A percentile compares a stretch with the other conserved stretches of the same genome.
Conservation (phyloP, 2,113 vertebrate species). For the Spermophilus dauricus region DNA sequence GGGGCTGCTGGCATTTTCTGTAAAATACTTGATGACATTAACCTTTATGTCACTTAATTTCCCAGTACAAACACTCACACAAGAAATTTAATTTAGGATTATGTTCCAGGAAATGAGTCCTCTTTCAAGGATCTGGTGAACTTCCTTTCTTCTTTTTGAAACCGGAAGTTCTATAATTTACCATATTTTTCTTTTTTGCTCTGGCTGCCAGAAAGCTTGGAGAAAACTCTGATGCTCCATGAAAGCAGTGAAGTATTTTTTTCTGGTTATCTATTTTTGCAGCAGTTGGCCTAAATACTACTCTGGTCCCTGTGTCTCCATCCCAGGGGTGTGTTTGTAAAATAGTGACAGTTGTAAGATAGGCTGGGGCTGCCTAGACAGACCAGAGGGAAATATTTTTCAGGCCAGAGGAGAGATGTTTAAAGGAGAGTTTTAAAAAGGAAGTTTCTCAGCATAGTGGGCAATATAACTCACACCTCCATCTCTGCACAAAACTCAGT, state of each 20-base stretch:
- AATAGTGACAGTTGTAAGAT: background rate
- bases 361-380: background rate
- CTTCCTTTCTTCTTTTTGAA: background rate
- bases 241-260: background rate
- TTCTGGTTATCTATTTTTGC: background rate
- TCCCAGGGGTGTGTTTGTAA: background rate
- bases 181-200: background rate
- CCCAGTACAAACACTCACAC: background rate
- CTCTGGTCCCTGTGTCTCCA: background rate
- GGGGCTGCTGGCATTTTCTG: too few relatives aligned
- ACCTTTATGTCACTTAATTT: background rate
- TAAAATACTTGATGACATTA: background rate
- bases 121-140: background rate
- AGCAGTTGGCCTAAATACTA: background rate
- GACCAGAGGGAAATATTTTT: background rate
- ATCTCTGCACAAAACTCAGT: background rate
- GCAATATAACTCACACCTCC: background rate
- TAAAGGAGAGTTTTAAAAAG: background rate
- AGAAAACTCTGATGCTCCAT: background rate
- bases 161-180: background rate
- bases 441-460: background rate
- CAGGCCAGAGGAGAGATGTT: background rate
- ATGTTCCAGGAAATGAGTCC: background rate
- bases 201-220: background rate
- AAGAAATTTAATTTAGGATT: conserved; percentile 15